Conservation (phyloP, 2,888 invertebrate genomes). For the Trissoscelio sp. region DNA sequence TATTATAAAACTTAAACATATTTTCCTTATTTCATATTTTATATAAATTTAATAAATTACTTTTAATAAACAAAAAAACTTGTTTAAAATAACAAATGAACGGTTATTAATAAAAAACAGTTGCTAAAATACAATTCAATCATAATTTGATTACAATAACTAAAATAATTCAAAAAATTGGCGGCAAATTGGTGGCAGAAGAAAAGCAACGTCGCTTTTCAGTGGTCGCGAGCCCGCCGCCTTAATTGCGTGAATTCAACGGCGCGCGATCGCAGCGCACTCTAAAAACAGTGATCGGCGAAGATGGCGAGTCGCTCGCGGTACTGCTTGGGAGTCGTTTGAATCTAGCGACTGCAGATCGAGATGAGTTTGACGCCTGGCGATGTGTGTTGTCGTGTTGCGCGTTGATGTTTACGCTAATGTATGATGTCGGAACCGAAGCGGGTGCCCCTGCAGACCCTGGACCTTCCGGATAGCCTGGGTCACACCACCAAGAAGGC, state of each 20-base stretch:
- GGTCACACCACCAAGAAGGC: slow-evolving; percentile 86
- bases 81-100: no score
- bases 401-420: slow-evolving; percentile 79
- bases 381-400: slow-evolving; percentile 78
- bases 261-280: slow-evolving; percentile 42
- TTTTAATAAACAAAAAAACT: no score
- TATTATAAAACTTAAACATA: no score
- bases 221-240: background rate
- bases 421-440: slow-evolving; percentile 91
- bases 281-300: slow-evolving; percentile 62
- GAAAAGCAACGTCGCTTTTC: no score
- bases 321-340: slow-evolving; percentile 59
- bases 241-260: background rate
- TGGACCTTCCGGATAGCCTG: slow-evolving; percentile 84
- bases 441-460: slow-evolving; percentile 89
- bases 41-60: no score
- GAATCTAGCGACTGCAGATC: slow-evolving; percentile 44
- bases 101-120: no score
- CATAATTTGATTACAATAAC: no score
- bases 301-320: slow-evolving; percentile 69
- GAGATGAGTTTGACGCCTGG: slow-evolving; percentile 72
- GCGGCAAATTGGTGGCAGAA: no score
- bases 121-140: no score
- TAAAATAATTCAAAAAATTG: no score
- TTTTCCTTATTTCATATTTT: no score